Conservation (phyloP, 2,888 invertebrate species). For the Corbicula japonica region DNA sequence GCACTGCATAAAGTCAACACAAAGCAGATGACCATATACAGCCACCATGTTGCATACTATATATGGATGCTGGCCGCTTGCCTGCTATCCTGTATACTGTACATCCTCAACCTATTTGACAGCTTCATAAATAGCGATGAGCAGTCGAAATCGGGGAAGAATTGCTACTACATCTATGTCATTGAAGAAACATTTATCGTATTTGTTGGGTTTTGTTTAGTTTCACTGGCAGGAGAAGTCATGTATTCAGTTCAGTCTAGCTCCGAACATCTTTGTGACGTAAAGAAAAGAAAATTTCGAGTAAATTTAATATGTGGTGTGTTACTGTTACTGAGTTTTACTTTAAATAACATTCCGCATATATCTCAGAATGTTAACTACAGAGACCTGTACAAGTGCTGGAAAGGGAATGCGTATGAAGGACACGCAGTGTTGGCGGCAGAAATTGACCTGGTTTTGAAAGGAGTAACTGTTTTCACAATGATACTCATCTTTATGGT, state of each 20-base stretch:
- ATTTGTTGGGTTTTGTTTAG: slow-evolving; percentile 1
- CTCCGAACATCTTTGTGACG: neutral
- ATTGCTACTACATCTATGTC: slow-evolving; percentile 39
- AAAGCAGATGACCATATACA: neutral
- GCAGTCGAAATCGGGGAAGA: slow-evolving; percentile 16
- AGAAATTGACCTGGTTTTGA: neutral
- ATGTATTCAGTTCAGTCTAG: neutral
- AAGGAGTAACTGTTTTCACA: neutral
- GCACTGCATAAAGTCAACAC: slow-evolving; percentile 10
- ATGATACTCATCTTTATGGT: neutral
- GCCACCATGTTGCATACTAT: slow-evolving; percentile 19
- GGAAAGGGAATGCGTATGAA: slow-evolving; percentile 38
- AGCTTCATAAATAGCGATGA: slow-evolving; percentile 7
- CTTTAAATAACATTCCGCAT: slow-evolving; percentile 24
- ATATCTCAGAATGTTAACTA: slow-evolving; percentile 4
- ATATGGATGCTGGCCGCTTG: slow-evolving; percentile 22
- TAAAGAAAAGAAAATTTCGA: neutral
- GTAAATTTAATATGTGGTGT: slow-evolving; percentile 5
- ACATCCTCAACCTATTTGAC: slow-evolving; percentile 33
- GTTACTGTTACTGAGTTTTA: slow-evolving; percentile 9
- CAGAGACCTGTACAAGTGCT: slow-evolving; percentile 8
- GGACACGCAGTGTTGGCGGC: slow-evolving; percentile 17
- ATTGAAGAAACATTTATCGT: slow-evolving; percentile 11
- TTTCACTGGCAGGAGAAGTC: slow-evolving; percentile 6
- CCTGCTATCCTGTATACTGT: slow-evolving; percentile 26